These are phyloP conservation scores for Aselliscus stoliczkanus DNA, from an alignment of 2,797 vertebrate species.

Conservation along the genomic window DNA sequence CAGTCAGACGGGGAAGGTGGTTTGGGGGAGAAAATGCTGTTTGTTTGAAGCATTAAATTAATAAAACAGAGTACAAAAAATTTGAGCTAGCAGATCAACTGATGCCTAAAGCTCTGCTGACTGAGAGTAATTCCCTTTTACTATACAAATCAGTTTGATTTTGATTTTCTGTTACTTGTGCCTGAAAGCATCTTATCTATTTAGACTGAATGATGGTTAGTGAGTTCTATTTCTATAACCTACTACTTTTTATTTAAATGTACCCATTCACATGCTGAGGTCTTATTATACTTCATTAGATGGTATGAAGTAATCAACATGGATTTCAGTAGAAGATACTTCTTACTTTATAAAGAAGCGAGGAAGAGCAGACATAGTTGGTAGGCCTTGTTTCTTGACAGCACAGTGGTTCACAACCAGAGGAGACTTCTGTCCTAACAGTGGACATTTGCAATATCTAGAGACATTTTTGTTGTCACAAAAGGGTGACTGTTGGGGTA, in stretches of 20 bases:
- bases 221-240: neutral
- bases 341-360: neutral
- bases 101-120: neutral
- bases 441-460: neutral
- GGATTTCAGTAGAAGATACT: neutral
- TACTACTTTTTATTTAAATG: slow-evolving; percentile 11
- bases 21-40: neutral
- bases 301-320: neutral
- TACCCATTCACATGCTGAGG: neutral
- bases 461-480: neutral
- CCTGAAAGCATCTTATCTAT: neutral
- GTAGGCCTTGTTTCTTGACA: neutral
- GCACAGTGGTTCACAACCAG: neutral
- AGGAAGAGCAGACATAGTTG: neutral
- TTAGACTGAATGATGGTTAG: neutral
- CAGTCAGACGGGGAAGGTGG: neutral
- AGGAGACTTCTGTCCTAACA: neutral
- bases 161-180: neutral
- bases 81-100: neutral
- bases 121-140: neutral
- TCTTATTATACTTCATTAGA: neutral
- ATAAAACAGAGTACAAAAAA: neutral
- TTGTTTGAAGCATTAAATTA: neutral
- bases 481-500: neutral
- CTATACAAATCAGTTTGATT: slow-evolving; percentile 12